Base-by-base conservation (phyloP, 2,888 invertebrate species). In the Lydus trimaculatus region DNA sequence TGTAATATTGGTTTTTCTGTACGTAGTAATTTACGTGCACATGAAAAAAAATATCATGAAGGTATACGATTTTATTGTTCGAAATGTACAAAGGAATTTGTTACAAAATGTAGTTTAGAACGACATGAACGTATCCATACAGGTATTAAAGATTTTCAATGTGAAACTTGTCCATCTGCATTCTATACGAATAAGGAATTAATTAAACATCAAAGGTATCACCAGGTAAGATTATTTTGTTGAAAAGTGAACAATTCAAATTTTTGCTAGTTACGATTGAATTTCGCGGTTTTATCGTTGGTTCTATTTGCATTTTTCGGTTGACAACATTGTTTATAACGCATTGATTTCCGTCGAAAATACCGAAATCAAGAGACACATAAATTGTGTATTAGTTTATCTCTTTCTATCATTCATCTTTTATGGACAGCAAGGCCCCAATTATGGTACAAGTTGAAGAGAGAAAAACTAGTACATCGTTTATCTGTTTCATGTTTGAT, bases 171-270 rank as follows among this genome's bases (percentile, higher is more conserved):
- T 65, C 68, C 76, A 8, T 71, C 80, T 20, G 80, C 78, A 2
- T 82, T 82, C 75, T 82, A 80, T 65, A 82, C 81, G 0, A 78
- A 71, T 52, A 81, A 81, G 61, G 82, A 82, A 65, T 65, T 82
- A 20, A 23, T 74, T 15, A 82, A 81, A 66, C 82, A 82, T 73
- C 76, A 79, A 66, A 71, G 76, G 62, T 82, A 81, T 68, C 82
- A 82, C 67, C 76, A 79, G 75, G 82, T 82, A 65, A 69, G 72
- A 11, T n/a, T 28, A 31, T 8, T 31, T 28, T 28, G 28, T 28
- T 28, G 28, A 28, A 28, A 28, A 28, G 28, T n/a, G n/a, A n/a
- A n/a, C n/a, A n/a, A n/a, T n/a, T n/a, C n/a, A n/a, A n/a, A n/a
- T 28, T 28, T 28, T 28, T 28, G 28, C 2, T 28, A 17, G n/a